phyloP scores from a whole-genome alignment of 2,113 vertebrate genomes.

The Ailurus styani region DNA sequence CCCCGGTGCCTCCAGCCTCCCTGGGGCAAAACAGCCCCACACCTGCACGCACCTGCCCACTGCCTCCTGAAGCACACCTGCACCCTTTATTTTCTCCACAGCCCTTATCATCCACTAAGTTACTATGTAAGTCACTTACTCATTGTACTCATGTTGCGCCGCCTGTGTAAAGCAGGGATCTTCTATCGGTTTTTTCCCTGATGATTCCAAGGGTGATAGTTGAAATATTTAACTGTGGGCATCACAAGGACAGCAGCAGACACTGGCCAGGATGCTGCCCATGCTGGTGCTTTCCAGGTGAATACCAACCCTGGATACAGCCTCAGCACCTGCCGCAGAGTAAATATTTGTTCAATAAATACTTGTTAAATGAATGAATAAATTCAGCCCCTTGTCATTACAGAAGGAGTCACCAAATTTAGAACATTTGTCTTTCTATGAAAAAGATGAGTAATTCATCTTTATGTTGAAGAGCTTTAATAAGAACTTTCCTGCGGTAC shows the following conservation, averaged over 20 bases:
- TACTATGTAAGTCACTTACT: not conserved
- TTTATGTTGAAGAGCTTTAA: not conserved
- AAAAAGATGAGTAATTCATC: conserved; percentile 16
- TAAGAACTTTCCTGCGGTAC: not conserved
- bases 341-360: conserved; percentile 45
- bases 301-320: not conserved
- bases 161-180: not conserved
- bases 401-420: conserved; percentile 27
- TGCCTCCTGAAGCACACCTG: not conserved
- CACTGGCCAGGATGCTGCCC: not conserved
- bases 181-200: not conserved
- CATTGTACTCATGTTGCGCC: not conserved
- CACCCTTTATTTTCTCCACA: not conserved
- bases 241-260: not conserved
- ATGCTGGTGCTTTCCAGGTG: not conserved
- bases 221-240: not conserved
- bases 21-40: not conserved
- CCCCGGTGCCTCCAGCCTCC: no score
- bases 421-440: conserved; percentile 26
- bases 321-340: conserved; percentile 42
- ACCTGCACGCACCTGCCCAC: not conserved
- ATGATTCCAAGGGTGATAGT: not conserved
- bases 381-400: conserved; percentile 9
- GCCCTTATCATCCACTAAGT: not conserved
- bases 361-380: not conserved